Conservation (phyloP, 1,140 invertebrate genomes). For the Dryas iulia region DNA sequence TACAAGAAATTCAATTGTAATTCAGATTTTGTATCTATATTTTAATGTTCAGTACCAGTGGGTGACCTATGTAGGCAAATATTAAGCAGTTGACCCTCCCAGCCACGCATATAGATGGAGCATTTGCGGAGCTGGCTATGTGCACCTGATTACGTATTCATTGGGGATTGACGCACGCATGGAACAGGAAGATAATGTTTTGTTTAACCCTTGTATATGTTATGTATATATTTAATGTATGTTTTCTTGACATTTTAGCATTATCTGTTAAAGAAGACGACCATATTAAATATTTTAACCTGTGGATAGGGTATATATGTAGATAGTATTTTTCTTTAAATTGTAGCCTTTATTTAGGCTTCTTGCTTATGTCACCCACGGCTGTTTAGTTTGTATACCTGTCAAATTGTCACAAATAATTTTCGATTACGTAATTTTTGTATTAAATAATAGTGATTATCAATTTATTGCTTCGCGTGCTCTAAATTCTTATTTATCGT, state of each 20-base stretch:
- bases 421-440: too few species aligned
- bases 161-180: conserved; percentile 29
- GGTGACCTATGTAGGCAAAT: conserved; percentile 40
- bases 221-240: not conserved
- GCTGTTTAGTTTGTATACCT: too few species aligned
- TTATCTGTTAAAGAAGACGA: not conserved
- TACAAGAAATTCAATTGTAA: not conserved
- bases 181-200: not conserved
- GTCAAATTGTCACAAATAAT: too few species aligned
- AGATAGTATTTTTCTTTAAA: not conserved
- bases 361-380: too few species aligned
- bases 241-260: not conserved
- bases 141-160: conserved; percentile 60
- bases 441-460: too few species aligned
- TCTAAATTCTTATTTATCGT: too few species aligned
- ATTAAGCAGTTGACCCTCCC: conserved; percentile 50
- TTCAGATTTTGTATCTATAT: not conserved
- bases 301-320: not conserved
- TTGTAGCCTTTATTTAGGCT: not conserved
- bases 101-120: conserved; percentile 50
- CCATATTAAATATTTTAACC: too few species aligned
- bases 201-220: not conserved
- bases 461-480: too few species aligned
- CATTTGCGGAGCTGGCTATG: conserved; percentile 39
- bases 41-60: not conserved